Evolutionary conservation across 2,888 invertebrate species (phyloP).

Genomic region (Philaethria dido): DNA sequence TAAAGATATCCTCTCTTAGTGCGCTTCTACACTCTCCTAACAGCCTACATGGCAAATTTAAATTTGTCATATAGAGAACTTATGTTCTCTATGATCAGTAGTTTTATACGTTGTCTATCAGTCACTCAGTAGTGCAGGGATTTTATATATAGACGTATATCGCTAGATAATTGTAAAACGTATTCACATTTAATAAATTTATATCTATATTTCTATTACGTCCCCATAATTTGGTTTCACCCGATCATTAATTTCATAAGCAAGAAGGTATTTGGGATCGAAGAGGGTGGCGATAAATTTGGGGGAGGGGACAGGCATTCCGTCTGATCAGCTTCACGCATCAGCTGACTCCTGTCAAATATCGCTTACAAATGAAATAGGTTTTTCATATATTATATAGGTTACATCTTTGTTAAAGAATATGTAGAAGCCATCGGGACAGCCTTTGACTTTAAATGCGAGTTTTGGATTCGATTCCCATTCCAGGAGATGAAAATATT

Average conservation of each 20-base stretch:
- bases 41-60: too few species aligned
- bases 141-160: too few species aligned
- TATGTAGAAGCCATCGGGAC: too few species aligned
- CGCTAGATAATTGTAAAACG: not conserved
- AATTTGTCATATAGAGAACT: too few species aligned
- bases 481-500: too few species aligned
- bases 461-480: too few species aligned
- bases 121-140: too few species aligned
- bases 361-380: slow-evolving; percentile 26
- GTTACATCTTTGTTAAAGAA: not conserved
- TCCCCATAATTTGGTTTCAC: slow-evolving; percentile 24
- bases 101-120: too few species aligned
- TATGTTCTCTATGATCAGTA: too few species aligned
- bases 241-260: slow-evolving; percentile 30
- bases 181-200: not conserved
- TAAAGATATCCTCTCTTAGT: too few species aligned
- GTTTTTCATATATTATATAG: slow-evolving; percentile 4
- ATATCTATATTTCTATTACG: slow-evolving; percentile 2
- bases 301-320: slow-evolving; percentile 23
- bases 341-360: slow-evolving; percentile 32
- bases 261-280: slow-evolving; percentile 32
- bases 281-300: slow-evolving; percentile 29
- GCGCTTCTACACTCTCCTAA: too few species aligned
- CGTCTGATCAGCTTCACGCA: slow-evolving; percentile 39
- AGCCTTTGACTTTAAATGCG: too few species aligned